phyloP scores from a whole-genome alignment of 1,140 invertebrate species.

The Halictus rubicundus region DNA sequence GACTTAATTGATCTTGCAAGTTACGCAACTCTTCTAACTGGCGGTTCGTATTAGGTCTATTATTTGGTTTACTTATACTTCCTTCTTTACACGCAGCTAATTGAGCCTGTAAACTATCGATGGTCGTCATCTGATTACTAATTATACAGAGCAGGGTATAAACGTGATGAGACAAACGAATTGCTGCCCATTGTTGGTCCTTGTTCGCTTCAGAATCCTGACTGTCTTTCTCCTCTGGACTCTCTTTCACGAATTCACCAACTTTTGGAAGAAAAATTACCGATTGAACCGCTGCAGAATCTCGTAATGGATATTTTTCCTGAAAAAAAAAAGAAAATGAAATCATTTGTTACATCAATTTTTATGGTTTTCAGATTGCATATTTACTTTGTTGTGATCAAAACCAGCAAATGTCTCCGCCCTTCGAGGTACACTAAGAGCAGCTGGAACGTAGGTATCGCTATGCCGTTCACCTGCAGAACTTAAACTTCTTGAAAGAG shows the following conservation, averaged over 20 bases:
- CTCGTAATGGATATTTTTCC: constrained; percentile 81
- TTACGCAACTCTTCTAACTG: constrained; percentile 88
- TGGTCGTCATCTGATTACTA: constrained; percentile 92
- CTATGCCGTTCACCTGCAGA: constrained; percentile 95
- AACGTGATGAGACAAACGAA: constrained; percentile 89
- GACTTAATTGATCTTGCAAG: constrained; percentile 88
- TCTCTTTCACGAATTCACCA: constrained; percentile 57
- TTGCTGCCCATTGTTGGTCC: constrained; percentile 86
- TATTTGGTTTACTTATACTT: constrained; percentile 80
- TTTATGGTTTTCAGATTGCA: background rate
- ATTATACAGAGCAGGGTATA: constrained; percentile 91
- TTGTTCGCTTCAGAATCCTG: constrained; percentile 68
- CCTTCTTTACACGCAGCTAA: constrained; percentile 80
- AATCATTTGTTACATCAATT: background rate
- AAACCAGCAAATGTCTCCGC: constrained; percentile 98
- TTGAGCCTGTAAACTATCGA: constrained; percentile 87
- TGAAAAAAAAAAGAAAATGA: constrained; percentile 51
- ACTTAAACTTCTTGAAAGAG: constrained; percentile 92
- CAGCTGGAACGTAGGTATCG: constrained; percentile 89
- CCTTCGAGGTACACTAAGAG: constrained; percentile 88
- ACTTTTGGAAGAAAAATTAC: constrained; percentile 61
- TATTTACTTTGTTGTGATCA: constrained; percentile 84
- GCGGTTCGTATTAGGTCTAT: constrained; percentile 80
- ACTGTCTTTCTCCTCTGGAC: constrained; percentile 58
- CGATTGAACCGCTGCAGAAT: constrained; percentile 70